A percentile compares a stretch with the other conserved stretches of the same genome.
phyloP scores from a whole-genome alignment of 2,888 invertebrate genomes.

The Furcula furcula region DNA sequence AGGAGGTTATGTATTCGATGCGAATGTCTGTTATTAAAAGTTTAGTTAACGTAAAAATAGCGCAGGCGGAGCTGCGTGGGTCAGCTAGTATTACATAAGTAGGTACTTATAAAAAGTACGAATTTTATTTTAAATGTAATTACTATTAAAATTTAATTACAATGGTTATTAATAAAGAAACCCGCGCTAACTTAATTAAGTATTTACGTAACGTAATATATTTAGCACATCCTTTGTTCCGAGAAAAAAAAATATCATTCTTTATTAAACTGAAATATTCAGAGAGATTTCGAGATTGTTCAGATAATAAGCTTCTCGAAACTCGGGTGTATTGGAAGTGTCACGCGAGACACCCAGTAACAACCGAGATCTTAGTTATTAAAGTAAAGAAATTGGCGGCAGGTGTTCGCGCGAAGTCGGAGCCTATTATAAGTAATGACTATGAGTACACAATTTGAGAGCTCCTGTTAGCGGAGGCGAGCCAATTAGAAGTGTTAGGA shows the following conservation, averaged over 20 bases:
- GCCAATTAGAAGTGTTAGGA: constrained; percentile 76
- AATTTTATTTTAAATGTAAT: too few relatives aligned
- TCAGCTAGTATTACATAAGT: too few relatives aligned
- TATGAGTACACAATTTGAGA: constrained; percentile 59
- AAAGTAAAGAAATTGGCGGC: constrained; percentile 42
- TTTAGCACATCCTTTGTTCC: too few relatives aligned
- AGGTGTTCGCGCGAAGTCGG: constrained; percentile 42
- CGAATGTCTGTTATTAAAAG: too few relatives aligned
- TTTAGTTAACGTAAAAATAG: too few relatives aligned
- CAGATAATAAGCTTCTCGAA: constrained; percentile 14
- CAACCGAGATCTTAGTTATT: constrained; percentile 19
- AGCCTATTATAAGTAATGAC: constrained; percentile 60
- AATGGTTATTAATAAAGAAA: too few relatives aligned
- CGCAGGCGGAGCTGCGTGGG: too few relatives aligned
- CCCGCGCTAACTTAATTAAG: too few relatives aligned
- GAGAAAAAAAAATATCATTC: background rate
- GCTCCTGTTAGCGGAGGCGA: constrained; percentile 65
- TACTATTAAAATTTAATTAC: too few relatives aligned
- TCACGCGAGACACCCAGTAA: constrained; percentile 22
- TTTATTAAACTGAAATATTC: background rate
- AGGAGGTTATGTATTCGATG: too few relatives aligned
- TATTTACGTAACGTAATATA: too few relatives aligned
- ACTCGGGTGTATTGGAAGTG: constrained; percentile 19
- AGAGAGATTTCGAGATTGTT: background rate
- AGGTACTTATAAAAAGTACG: too few relatives aligned